Evolutionary conservation across 1,140 invertebrate species (phyloP), one percentile per base, ranked within the genome.

Genomic region (Drosophila melanogaster): DNA sequence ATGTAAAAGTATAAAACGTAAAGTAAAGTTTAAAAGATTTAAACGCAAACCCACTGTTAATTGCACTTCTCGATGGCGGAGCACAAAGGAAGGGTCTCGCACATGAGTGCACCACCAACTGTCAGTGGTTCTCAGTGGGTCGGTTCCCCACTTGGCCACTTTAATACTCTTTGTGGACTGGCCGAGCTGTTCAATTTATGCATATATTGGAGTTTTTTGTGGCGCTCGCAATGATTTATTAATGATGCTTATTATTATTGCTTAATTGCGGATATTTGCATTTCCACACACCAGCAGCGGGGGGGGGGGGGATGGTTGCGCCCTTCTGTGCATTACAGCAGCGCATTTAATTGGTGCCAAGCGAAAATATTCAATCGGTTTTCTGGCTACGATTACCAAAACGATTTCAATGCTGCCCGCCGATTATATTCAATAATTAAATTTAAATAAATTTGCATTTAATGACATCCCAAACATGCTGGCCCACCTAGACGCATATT

Each of bases 221-320:
- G 8, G 61, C 53, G 46, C 53, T 69, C 58, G 79, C 51, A 59
- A 79, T 87, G 84, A 87, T 87, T 87, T 87, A 87, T 87, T 87
- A 89, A 87, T 83, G 79, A 87, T 83, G 83, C 84, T 87, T 87
- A 87, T 87, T 87, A 89, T 87, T 87, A 83, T 83, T 83, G 71
- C 79, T 89, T 87, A 87, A 87, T 87, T 87, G 83, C 84, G 64
- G 76, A 83, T 89, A 79, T 83, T 84, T 89, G 72, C 79, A 81
- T 71, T 56, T 65, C 59, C 62, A 65, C 49, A 61, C 58, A 47
- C 43, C 49, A 33, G n/a, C 61, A 58, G 57, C 17, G 22, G 49
- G 19, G 38, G 24, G 55, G 57, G n/a, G 22, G 49, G 19, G 38
- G 24, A 24, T 8, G 41, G 38, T 7, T 10, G 41, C 17, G 12